A percentile compares a stretch with the other conserved stretches of the same genome.
phyloP scores from a whole-genome alignment of 2,113 vertebrate species.

The Ovibos moschatus region DNA sequence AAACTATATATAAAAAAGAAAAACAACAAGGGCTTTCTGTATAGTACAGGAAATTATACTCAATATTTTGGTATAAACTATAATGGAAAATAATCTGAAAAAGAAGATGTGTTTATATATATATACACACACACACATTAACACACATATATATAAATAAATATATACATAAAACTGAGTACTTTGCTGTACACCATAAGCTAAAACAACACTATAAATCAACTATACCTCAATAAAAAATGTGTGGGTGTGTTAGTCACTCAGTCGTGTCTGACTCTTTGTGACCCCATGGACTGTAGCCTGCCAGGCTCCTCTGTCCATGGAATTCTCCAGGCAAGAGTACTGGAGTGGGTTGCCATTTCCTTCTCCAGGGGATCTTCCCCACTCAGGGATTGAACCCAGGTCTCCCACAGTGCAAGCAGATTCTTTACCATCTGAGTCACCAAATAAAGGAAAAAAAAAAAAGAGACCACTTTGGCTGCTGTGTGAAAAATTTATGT shows the following conservation, averaged over 20 bases:
- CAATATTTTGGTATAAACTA: background rate
- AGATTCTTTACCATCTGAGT: background rate
- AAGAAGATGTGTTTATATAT: background rate
- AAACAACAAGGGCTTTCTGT: background rate
- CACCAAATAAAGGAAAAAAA: background rate
- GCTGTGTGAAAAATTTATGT: background rate
- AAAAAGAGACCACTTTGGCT: background rate
- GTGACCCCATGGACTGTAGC: background rate
- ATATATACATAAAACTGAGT: background rate
- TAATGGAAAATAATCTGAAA: background rate
- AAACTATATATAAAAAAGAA: background rate
- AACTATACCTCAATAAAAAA: background rate
- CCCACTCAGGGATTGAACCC: background rate
- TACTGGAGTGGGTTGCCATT: background rate
- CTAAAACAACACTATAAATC: background rate
- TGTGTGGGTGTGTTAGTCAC: background rate
- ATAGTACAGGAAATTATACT: background rate
- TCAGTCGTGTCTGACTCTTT: background rate
- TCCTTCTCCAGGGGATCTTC: background rate
- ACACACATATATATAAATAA: background rate
- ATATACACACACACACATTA: background rate
- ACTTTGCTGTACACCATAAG: background rate
- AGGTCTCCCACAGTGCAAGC: background rate
- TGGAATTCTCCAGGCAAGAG: background rate
- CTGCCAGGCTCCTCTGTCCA: background rate